Base-by-base conservation (phyloP, 2,113 vertebrate species). In the Scartelaos histophorus region DNA sequence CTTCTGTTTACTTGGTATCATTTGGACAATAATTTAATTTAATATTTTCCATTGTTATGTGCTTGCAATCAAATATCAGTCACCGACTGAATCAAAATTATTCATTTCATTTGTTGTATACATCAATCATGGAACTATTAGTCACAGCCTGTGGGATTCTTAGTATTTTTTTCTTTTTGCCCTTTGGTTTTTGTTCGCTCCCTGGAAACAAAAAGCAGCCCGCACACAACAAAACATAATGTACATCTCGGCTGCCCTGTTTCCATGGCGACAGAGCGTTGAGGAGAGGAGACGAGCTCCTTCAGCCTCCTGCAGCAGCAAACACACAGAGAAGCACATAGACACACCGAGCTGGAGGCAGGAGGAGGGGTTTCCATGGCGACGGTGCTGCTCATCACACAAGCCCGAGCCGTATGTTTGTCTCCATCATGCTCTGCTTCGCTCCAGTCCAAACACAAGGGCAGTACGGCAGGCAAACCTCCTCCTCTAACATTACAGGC, bases 341-440 rank as follows among this genome's bases (percentile, higher is more conserved):
- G 51, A 54, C 51, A 53, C 51, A 53, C 51, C 2, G 51, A 56
- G 89, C 92, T 83, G 73, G 83, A 10, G 60, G 7, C 29, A 74
- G 3, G 35, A 21, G 84, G 92, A 88, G 57, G 78, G 66, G 94
- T 96, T 95, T 92, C 94, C 91, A 95, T 96, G 94, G 92, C 90
- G 92, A 95, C 93, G 91, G 68, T 43, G 54, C 67, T 78, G 88
- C 88, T 87, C 86, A 85, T 87, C 89, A 85, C 79, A 82, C 58
- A 82, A 86, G 84, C 79, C 78, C 66, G 79, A 86, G 70, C 69
- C 71, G 58, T 81, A 80, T 88, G 85, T 87, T 75, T 69, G 79
- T 75, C 77, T 80, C 54, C 61, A 35, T 56, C 82, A 74, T 78
- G 73, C 75, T 77, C 45, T 68, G 34, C 64, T 71, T 83, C 74